Conservation (phyloP, 2,113 vertebrate species). For the Cynopterus brachyotis region DNA sequence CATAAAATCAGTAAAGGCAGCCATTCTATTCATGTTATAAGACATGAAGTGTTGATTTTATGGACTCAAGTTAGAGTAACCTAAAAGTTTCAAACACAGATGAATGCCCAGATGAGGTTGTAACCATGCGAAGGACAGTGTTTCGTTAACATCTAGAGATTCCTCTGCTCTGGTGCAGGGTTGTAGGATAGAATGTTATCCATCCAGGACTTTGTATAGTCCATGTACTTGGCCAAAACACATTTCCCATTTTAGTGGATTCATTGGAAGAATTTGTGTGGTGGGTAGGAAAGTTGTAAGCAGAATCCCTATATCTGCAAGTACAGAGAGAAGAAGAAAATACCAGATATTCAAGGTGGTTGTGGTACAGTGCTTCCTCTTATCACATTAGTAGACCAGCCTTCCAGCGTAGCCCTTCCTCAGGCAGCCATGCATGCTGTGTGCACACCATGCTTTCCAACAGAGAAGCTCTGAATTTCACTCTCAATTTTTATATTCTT, state of each 20-base stretch:
- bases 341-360: neutral
- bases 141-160: neutral
- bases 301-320: neutral
- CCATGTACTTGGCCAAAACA: neutral
- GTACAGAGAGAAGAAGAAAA: neutral
- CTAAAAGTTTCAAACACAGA: neutral
- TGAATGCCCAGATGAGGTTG: neutral
- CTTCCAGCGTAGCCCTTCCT: neutral
- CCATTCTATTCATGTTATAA: neutral
- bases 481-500: neutral
- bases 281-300: neutral
- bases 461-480: neutral
- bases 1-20: neutral
- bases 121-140: neutral
- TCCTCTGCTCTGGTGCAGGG: neutral
- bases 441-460: neutral
- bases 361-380: neutral
- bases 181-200: neutral
- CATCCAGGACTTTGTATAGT: neutral
- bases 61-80: neutral
- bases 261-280: neutral
- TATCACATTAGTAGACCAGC: no score
- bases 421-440: neutral
- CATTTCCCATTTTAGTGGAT: neutral
- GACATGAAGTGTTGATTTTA: neutral